Conservation (phyloP, 37 sponge, comb jelly and placozoan genomes). For the Beroe ovata region DNA sequence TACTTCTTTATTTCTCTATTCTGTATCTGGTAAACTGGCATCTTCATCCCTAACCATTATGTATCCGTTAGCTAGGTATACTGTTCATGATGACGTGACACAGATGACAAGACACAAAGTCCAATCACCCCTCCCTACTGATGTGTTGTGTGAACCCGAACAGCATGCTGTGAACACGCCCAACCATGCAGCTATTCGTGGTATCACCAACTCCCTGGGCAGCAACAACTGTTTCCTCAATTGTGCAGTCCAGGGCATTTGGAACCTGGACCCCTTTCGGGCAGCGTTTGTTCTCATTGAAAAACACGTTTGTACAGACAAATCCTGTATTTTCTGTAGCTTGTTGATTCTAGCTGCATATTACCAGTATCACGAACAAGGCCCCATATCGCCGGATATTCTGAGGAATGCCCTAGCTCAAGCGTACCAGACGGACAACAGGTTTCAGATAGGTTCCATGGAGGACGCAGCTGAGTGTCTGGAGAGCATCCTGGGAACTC, state of each 20-base stretch:
- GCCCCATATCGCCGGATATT: constrained; percentile 40
- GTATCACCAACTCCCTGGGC: constrained; percentile 19
- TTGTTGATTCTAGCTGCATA: constrained; percentile 21
- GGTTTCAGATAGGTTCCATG: constrained; percentile 63
- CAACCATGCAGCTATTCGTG: constrained; percentile 42
- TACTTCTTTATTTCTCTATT: no score
- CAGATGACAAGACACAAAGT: neutral
- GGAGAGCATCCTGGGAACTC: constrained; percentile 18
- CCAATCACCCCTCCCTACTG: neutral
- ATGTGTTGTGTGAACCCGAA: neutral
- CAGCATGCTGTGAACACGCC: neutral
- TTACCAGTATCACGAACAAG: constrained; percentile 23
- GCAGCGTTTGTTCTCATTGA: constrained; percentile 14
- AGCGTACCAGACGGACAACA: constrained; percentile 20
- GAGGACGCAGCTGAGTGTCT: constrained; percentile 65
- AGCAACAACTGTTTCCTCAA: constrained; percentile 64
- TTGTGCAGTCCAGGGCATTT: constrained; percentile 47
- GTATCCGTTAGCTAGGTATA: neutral
- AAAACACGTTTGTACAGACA: constrained; percentile 18
- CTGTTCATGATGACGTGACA: neutral
- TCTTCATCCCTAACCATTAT: neutral
- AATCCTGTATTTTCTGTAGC: constrained; percentile 56
- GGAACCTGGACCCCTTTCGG: constrained; percentile 46
- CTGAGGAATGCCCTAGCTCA: constrained; percentile 39
- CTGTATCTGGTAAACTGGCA: no score